Evolutionary conservation across 2,797 vertebrate species (phyloP).

Genomic region (Pteropus rufus): DNA sequence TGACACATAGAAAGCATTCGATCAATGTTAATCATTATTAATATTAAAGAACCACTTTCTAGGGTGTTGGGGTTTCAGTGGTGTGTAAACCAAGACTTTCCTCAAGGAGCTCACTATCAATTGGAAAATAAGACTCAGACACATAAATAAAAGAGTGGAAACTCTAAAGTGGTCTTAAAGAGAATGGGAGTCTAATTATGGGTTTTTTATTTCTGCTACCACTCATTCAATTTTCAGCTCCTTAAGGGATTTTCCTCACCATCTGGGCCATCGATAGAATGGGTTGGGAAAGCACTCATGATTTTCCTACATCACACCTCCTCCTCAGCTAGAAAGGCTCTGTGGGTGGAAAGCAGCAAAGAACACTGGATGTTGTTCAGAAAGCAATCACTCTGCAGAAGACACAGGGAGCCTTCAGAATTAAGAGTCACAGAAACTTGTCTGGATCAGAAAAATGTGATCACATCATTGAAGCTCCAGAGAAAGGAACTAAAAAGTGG

Average conservation of each 20-base stretch:
- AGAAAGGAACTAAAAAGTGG: neutral
- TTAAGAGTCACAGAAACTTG: neutral
- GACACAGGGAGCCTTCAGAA: neutral
- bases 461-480: neutral
- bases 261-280: constrained; percentile 40
- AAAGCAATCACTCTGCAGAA: neutral
- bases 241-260: constrained; percentile 50
- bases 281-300: constrained; percentile 31
- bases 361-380: neutral
- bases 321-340: constrained; percentile 34
- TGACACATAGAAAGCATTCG: neutral
- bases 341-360: constrained; percentile 35
- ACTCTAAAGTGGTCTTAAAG: neutral
- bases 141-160: neutral
- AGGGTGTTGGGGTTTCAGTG: neutral
- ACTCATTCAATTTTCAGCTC: constrained; percentile 27
- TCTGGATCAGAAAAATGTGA: neutral
- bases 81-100: neutral
- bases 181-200: neutral
- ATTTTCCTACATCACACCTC: constrained; percentile 45
- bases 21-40: neutral
- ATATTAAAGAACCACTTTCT: neutral
- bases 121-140: neutral
- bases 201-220: constrained; percentile 3
- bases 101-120: neutral